Percentiles rank a stretch among this genome's conserved stretches.
Conservation (phyloP, 2,797 vertebrate species). For the Gobionotothen gibberifrons region DNA sequence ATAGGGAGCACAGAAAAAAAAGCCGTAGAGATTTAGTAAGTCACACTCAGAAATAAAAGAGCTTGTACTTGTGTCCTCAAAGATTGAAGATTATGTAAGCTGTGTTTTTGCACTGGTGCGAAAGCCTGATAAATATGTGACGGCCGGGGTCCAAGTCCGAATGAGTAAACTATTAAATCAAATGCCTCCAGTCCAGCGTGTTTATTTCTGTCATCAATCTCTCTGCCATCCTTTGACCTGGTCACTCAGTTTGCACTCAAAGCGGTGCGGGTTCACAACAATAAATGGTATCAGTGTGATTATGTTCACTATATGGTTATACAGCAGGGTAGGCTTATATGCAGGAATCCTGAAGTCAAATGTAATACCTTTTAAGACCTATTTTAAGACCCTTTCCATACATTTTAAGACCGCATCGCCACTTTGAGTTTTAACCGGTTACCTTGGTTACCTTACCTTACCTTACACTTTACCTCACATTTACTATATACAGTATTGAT, state of each 20-base stretch:
- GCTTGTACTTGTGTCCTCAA: conserved; percentile 51
- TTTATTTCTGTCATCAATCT: conserved; percentile 27
- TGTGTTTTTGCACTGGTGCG: conserved; percentile 74
- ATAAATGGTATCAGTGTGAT: not conserved
- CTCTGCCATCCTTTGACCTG: not conserved
- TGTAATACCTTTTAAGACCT: not conserved
- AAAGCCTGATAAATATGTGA: conserved; percentile 64
- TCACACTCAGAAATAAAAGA: conserved; percentile 60
- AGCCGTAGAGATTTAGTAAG: conserved; percentile 67
- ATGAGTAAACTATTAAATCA: conserved; percentile 67
- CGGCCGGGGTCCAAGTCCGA: conserved; percentile 42
- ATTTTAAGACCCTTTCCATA: too few relatives aligned
- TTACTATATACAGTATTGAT: too few relatives aligned
- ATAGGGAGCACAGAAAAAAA: conserved; percentile 56
- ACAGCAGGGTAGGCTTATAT: too few relatives aligned
- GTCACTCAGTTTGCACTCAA: not conserved
- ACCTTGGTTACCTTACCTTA: too few relatives aligned
- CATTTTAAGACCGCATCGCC: too few relatives aligned
- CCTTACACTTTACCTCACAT: too few relatives aligned
- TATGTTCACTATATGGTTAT: too few relatives aligned
- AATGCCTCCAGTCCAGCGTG: conserved; percentile 30
- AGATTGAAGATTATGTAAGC: conserved; percentile 66
- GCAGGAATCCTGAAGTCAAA: too few relatives aligned
- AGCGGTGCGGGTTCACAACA: not conserved
- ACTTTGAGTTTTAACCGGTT: too few relatives aligned